Evolutionary conservation across 1,140 invertebrate species (phyloP), one percentile per base, ranked within the genome.

Genomic region (Drosophila pseudoobscura): DNA sequence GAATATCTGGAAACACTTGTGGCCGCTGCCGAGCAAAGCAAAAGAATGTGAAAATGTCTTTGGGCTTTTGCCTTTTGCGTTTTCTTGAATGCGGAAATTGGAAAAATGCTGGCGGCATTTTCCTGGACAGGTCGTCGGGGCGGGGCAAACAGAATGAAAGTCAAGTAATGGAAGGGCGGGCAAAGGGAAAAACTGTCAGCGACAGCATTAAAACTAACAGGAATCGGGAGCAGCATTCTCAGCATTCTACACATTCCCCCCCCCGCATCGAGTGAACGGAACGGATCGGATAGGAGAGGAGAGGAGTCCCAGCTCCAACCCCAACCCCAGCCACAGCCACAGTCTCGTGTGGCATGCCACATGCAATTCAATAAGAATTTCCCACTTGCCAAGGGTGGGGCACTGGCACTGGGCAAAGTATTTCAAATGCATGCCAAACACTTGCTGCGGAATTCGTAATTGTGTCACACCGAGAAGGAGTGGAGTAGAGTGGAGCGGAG

Each of bases 21-120:
- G 24, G 43, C 43, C 59, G 11, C 20, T 22, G 47, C 17, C 35
- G 15, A 53, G 53, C 41, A 43, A n/a, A 41, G 49, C 47, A 47
- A 71, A 59, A 70, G 58, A 71, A 71, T 60, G 66, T 17, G 49
- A 71, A 59, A 24, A 71, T 68, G 49, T 60, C 62, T 52, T 41
- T 65, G 63, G 49, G 54, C 65, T 69, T 66, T 66, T 52, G 54
- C 69, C 53, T 65, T 50, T 66, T 52, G 54, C 69, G 49, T 65
- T 50, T 53, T 44, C 69, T 76, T 43, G 60, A 53, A 41, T 74
- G 55, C 78, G 78, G 78, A 82, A 82, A 82, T 82, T 82, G 78
- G 55, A 82, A 82, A 80, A 78, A 82, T 82, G 59, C 74, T 73
- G 52, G 49, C 66, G 78, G 74, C 78, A 82, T 80, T 78, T 74